These are phyloP conservation scores for Pseudopodoces humilis DNA, from an alignment of 2,113 vertebrate species.

Conservation along the genomic window DNA sequence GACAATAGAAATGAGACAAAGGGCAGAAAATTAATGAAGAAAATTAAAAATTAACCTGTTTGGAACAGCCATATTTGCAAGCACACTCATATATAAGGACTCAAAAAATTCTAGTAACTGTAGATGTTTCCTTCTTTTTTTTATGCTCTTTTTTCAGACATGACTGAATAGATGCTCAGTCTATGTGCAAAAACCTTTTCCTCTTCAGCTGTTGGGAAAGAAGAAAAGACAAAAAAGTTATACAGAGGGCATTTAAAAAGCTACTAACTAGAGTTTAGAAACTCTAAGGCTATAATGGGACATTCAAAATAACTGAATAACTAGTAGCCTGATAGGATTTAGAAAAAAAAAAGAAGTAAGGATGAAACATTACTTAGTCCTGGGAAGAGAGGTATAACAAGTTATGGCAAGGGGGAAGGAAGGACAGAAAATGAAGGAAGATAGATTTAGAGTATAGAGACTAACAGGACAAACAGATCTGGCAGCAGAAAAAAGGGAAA, in stretches of 20 bases:
- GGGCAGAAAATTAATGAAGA: background rate
- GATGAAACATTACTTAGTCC: background rate
- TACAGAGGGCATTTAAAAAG: background rate
- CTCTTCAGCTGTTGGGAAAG: background rate
- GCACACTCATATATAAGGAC: background rate
- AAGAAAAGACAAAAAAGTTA: background rate
- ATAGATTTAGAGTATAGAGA: background rate
- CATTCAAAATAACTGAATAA: background rate
- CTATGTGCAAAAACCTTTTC: background rate
- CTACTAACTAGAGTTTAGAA: background rate
- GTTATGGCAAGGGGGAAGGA: background rate
- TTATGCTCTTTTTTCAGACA: background rate
- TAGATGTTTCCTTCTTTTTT: background rate
- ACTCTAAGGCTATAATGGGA: background rate
- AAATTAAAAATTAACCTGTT: background rate
- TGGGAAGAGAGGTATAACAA: background rate
- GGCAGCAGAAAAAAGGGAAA: background rate
- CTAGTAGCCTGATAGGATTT: background rate
- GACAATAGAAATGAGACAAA: conserved; percentile 1
- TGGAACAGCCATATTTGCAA: background rate
- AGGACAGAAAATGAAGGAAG: background rate
- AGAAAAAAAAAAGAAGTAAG: background rate
- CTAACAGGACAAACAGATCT: background rate
- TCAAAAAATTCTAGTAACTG: background rate
- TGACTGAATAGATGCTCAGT: background rate